Conservation (phyloP, 2,113 vertebrate genomes). For the Notarius quadriscutis region DNA sequence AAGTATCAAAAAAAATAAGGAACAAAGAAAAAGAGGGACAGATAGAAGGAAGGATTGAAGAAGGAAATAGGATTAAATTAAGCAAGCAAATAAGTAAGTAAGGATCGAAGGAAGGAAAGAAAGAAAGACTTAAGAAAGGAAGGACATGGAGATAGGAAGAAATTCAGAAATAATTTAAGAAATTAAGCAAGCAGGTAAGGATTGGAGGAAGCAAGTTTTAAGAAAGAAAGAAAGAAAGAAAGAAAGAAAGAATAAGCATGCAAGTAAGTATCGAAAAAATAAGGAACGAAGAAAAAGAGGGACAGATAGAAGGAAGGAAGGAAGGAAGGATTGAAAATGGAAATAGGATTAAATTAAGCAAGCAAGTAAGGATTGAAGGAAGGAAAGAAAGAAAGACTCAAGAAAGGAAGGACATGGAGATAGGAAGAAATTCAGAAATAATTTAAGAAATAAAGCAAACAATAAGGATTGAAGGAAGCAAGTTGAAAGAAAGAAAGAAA, state of each 20-base stretch:
- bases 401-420: too few relatives aligned
- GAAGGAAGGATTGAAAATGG: neutral
- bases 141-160: neutral
- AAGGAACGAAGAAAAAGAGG: neutral
- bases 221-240: neutral
- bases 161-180: too few relatives aligned
- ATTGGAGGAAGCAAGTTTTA: too few relatives aligned
- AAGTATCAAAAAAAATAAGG: neutral
- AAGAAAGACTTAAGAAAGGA: neutral
- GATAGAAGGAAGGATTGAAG: neutral
- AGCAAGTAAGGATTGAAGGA: neutral
- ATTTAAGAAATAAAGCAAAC: too few relatives aligned
- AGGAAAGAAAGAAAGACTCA: neutral
- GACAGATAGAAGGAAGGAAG: neutral
- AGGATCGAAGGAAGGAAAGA: neutral
- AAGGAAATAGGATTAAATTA: neutral
- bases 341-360: neutral
- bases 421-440: too few relatives aligned
- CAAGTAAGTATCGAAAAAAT: neutral
- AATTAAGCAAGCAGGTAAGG: neutral
- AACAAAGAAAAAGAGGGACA: neutral
- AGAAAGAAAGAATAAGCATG: neutral
- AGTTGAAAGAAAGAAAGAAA: neutral
- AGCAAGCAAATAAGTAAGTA: too few relatives aligned
- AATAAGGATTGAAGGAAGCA: too few relatives aligned